Base-by-base conservation (phyloP, 2,113 vertebrate species). In the Mormoops blainvillei region DNA sequence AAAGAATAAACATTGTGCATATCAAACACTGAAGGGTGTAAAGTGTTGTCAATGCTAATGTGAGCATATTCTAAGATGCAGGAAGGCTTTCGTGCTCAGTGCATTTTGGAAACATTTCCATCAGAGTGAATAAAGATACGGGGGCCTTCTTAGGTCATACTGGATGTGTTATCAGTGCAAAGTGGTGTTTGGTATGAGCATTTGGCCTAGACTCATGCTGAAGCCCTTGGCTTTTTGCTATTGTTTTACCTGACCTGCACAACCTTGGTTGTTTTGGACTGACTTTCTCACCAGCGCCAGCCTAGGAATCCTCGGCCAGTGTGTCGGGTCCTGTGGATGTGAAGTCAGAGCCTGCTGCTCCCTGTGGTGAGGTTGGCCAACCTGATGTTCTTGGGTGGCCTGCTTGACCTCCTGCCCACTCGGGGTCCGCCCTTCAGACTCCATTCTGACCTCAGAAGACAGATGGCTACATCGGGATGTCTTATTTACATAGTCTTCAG, bases 1-100 rank as follows among this genome's bases (percentile, higher is more conserved):
- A 95, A 98, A 96, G 96, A 98, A 91, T 80, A 94, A 97, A 97
- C 73, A 91, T 93, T 91, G 81, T 95, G 18, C 85, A 1, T 94
- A 82, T 96, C 93, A 94, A 12, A 73, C 81, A 74, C 33, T 85
- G 92, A 92, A 18, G 91, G 70, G 67, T 80, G 85, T 93, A 80
- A 97, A 98, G 95, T 95, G 97, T 77, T 77, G 41, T 93, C 31
- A 7, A 7, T 36, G 73, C 88, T 41, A 8, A 86, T 18, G 38
- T n/a, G 73, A 38, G 33, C 67, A 56, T 68, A 70, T 38, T 65
- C 45, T 80, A 28, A 93, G 94, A 94, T 91, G 43, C 36, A 91
- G 95, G 74, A 94, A 67, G 61, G 83, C 81, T 96, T 65, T 95
- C 43, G 2, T 4, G 76, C 26, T 97, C 87, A 56, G 38, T 97